phyloP scores from a whole-genome alignment of 2,797 vertebrate genomes.

The Tauraco hartlaubi region DNA sequence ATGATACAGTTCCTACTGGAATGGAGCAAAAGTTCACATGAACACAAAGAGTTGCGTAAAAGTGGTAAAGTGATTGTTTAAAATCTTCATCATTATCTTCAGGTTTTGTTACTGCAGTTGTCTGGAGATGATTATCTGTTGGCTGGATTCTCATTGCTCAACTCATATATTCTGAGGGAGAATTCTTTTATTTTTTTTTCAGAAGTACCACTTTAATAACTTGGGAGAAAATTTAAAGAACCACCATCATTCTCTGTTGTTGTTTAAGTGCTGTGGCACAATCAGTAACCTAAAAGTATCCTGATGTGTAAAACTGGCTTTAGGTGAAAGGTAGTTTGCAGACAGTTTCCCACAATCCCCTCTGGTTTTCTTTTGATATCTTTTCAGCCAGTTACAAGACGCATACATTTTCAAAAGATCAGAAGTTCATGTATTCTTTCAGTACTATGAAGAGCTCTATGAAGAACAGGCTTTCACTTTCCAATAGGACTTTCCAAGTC shows the following conservation, averaged over 20 bases:
- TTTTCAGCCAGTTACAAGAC: constrained; percentile 6
- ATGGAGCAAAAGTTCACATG: background rate
- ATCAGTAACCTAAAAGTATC: background rate
- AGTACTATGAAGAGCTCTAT: background rate
- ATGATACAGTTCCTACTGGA: background rate
- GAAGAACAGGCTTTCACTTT: constrained; percentile 23
- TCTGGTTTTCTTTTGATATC: background rate
- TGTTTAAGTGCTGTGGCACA: background rate
- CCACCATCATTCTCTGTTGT: background rate
- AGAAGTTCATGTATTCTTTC: background rate
- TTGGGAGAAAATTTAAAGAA: background rate
- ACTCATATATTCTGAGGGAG: background rate
- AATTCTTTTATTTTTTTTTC: background rate
- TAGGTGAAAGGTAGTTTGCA: background rate
- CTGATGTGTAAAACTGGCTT: background rate
- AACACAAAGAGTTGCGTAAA: background rate
- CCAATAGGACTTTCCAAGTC: background rate
- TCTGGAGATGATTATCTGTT: background rate
- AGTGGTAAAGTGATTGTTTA: background rate
- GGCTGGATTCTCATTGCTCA: background rate
- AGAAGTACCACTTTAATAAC: background rate
- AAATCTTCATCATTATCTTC: background rate
- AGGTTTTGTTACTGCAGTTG: background rate
- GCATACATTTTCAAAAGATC: constrained; percentile 3
- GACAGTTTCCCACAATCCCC: background rate